A percentile compares a stretch with the other conserved stretches of the same genome.
These are phyloP conservation scores for Tupiocoris notatus DNA, from an alignment of 2,888 invertebrate genomes.

Conservation along the genomic window DNA sequence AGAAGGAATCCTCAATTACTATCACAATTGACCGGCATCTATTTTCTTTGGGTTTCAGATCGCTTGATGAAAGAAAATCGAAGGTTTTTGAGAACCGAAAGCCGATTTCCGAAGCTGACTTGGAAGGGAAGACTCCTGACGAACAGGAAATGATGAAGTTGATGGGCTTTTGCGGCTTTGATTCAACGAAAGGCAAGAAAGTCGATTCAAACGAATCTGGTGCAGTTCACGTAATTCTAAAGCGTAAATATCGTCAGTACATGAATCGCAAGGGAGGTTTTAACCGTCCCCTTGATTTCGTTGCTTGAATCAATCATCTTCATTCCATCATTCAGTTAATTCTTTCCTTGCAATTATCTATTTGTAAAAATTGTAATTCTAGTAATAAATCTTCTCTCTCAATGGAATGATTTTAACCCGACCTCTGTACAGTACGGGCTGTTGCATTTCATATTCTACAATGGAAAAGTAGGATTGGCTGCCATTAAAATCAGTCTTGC, in stretches of 20 bases:
- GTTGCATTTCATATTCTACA: too few relatives aligned
- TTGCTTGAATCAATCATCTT: conserved; percentile 78
- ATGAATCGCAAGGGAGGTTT: conserved; percentile 99
- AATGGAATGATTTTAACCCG: too few relatives aligned
- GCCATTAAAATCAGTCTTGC: too few relatives aligned
- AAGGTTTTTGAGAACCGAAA: conserved; percentile 36
- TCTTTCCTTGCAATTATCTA: too few relatives aligned
- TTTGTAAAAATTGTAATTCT: too few relatives aligned
- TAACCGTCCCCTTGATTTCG: conserved; percentile 95
- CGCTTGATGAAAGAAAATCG: conserved; percentile 48
- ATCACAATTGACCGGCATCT: too few relatives aligned
- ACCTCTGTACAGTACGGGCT: too few relatives aligned
- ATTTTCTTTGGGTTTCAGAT: too few relatives aligned
- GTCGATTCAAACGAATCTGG: conserved; percentile 92
- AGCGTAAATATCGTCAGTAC: conserved; percentile 96
- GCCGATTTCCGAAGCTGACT: conserved; percentile 69
- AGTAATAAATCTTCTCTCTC: too few relatives aligned
- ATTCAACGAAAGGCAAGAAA: conserved; percentile 93
- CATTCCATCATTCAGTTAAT: too few relatives aligned
- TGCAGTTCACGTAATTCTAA: conserved; percentile 92
- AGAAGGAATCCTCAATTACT: too few relatives aligned
- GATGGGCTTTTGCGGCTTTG: conserved; percentile 97
- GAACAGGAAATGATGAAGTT: conserved; percentile 92
- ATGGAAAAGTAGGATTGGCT: too few relatives aligned
- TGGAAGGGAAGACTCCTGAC: conserved; percentile 86